Percentiles rank a stretch among this genome's conserved stretches.
Evolutionary conservation across 2,113 vertebrate species (phyloP).

Genomic region (Aythya baeri): DNA sequence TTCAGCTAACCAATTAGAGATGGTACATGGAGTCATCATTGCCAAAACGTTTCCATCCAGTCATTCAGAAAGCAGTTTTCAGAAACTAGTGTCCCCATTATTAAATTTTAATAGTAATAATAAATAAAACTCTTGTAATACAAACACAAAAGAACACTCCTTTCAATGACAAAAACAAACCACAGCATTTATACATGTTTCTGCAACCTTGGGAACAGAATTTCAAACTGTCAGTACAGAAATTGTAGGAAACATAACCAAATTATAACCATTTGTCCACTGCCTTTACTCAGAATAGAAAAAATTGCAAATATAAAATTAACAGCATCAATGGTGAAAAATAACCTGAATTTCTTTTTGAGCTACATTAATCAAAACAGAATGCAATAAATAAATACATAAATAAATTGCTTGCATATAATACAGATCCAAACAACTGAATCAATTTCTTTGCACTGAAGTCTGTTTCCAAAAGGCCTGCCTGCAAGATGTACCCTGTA

Average conservation of each 20-base stretch:
- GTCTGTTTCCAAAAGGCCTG: background rate
- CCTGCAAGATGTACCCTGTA: background rate
- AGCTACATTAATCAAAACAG: background rate
- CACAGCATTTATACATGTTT: background rate
- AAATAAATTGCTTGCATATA: background rate
- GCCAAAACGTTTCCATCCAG: background rate
- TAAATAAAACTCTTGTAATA: background rate
- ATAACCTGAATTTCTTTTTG: background rate
- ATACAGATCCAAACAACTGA: background rate
- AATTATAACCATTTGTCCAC: background rate
- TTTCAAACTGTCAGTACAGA: background rate
- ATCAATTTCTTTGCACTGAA: background rate
- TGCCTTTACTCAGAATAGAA: background rate
- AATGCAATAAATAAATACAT: background rate
- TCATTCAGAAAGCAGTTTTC: background rate
- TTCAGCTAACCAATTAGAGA: background rate
- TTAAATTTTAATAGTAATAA: background rate
- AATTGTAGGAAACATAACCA: background rate
- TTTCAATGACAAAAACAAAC: background rate
- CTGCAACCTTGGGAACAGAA: background rate
- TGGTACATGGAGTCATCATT: rapidly evolving
- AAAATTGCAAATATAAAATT: background rate
- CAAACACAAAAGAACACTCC: background rate
- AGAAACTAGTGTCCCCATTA: background rate
- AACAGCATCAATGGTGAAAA: background rate